Percentiles rank a stretch among this genome's conserved stretches.
phyloP scores from a whole-genome alignment of 2,888 invertebrate species.

The Cremastobaeus sp. region DNA sequence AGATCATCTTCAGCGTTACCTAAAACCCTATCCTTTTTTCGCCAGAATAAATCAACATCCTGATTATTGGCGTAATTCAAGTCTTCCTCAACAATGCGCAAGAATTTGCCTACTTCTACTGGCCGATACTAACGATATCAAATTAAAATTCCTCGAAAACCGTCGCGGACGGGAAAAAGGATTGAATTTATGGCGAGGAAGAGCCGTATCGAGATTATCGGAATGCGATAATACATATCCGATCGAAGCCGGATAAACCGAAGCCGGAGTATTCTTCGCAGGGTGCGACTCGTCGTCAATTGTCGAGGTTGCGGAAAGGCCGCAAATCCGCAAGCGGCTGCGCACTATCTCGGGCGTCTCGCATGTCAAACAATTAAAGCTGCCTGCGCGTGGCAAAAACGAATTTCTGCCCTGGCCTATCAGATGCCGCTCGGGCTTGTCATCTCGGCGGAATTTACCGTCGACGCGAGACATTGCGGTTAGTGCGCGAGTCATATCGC shows the following conservation, averaged over 20 bases:
- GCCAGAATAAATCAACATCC: no score
- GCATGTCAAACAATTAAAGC: conserved; percentile 73
- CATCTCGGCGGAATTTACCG: conserved; percentile 75
- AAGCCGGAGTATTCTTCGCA: conserved; percentile 16
- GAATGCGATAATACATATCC: conserved; percentile 24
- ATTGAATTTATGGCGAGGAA: conserved; percentile 6
- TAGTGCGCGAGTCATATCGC: conserved; percentile 36
- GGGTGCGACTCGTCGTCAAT: conserved; percentile 28
- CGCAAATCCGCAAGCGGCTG: no score
- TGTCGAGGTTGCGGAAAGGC: conserved; percentile 47
- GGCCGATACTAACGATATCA: background rate
- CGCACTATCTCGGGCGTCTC: conserved; percentile 48
- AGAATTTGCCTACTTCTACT: background rate
- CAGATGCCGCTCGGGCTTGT: conserved; percentile 70
- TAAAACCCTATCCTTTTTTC: background rate
- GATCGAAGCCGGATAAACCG: conserved; percentile 16
- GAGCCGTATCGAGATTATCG: conserved; percentile 37
- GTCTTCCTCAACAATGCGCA: no score
- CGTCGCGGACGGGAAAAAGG: background rate
- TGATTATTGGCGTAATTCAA: no score
- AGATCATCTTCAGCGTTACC: background rate
- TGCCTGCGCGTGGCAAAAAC: conserved; percentile 68
- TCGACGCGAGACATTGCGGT: conserved; percentile 61
- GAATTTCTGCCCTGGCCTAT: conserved; percentile 63
- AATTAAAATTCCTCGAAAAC: conserved; percentile 4